Percentiles rank a stretch among this genome's conserved stretches.
phyloP scores from a whole-genome alignment of 2,797 vertebrate genomes.

The Sebastes taczanowskii region DNA sequence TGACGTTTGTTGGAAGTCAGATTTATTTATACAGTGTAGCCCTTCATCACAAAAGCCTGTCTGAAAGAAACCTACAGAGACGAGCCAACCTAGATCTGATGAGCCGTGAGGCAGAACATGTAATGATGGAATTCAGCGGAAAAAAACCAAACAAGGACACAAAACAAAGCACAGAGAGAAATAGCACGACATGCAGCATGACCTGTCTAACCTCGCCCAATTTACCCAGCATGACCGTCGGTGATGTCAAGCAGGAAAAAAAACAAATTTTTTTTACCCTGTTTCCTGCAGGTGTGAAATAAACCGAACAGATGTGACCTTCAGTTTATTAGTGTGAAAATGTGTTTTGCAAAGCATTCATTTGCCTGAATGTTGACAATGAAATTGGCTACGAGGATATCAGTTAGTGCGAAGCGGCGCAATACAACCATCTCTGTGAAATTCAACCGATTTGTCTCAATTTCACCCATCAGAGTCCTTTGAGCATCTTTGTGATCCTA shows the following conservation, averaged over 20 bases:
- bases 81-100: slow-evolving; percentile 35
- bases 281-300: slow-evolving; percentile 18
- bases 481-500: slow-evolving; percentile 68
- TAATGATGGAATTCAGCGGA: slow-evolving; percentile 19
- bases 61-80: slow-evolving; percentile 32
- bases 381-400: slow-evolving; percentile 34
- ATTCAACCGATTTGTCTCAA: slow-evolving; percentile 78
- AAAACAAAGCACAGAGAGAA: slow-evolving; percentile 32
- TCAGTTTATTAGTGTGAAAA: slow-evolving; percentile 36
- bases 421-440: slow-evolving; percentile 33
- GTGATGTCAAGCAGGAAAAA: not conserved
- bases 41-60: slow-evolving; percentile 24
- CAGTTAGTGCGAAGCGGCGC: slow-evolving; percentile 21
- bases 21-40: slow-evolving; percentile 42
- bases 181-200: not conserved
- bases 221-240: slow-evolving; percentile 15
- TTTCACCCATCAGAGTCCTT: slow-evolving; percentile 75
- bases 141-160: slow-evolving; percentile 5
- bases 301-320: slow-evolving; percentile 33
- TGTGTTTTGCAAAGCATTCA: not conserved
- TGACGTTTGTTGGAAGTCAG: slow-evolving; percentile 31
- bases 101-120: slow-evolving; percentile 32
- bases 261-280: not conserved
- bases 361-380: slow-evolving; percentile 28
- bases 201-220: slow-evolving; percentile 11